Base-by-base conservation (phyloP, 2,797 vertebrate species). In the Danio tinwini region DNA sequence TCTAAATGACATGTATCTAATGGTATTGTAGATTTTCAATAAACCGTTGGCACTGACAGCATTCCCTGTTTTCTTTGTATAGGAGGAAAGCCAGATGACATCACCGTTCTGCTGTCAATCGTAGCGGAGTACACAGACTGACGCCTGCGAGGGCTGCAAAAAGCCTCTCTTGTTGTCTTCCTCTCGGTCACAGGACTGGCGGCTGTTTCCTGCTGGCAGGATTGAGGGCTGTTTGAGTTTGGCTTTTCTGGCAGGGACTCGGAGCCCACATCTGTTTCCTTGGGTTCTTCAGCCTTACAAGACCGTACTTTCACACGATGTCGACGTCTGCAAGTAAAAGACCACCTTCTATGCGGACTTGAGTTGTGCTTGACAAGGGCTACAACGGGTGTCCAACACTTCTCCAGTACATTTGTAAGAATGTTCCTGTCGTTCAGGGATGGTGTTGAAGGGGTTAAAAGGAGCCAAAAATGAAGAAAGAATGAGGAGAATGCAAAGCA, bases 51-150 rank as follows among this genome's bases (percentile, higher is more conserved):
- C 40, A 68, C 2, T n/a, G 53, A 62, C 4, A 45, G 29, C 29
- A 29, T 3, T 56, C 47, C 64, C 6, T 49, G 13, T 72, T 83
- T 19, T 78, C 74, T 68, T 40, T 88, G 19, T 87, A 5, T 90
- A 99, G 97, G 97, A 89, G 98, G 98, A 80, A 99, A 99, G 88
- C 98, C 98, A 84, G 98, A 99, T 53, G 98, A 99, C 92, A 99
- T 99, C 93, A 99, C 98, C 7, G 97, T 99, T 89, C 95, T 99
- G 59, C 94, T 99, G 74, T 99, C 98, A 7, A 98, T 99, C 58
- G 98, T 99, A 82, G 97, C 98, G 0, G 98, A 99, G 92, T 99
- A 98, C 85, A 98, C 98, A 21, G 97, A 99, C 94, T 99, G 95
- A 94, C 14, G 16, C 45, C 39, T 45, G 9, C 65, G 56, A 52